phyloP scores from a whole-genome alignment of 2,113 vertebrate genomes.

The Tapirus terrestris region DNA sequence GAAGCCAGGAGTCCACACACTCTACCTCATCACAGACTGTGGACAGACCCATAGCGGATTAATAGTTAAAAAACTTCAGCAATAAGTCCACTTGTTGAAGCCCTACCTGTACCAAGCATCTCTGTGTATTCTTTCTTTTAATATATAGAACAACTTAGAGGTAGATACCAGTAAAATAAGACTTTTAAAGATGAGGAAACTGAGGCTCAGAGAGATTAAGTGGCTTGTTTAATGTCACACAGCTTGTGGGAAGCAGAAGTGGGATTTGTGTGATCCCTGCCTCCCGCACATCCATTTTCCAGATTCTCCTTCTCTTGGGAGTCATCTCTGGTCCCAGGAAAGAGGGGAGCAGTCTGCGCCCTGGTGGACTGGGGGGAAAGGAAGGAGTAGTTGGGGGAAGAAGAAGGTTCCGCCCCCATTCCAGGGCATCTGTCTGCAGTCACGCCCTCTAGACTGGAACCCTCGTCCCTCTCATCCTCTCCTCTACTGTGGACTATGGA shows the following conservation, averaged over 20 bases:
- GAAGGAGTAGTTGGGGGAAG: background rate
- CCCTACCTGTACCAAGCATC: background rate
- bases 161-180: background rate
- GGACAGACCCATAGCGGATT: background rate
- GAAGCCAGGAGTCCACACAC: background rate
- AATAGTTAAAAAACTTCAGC: background rate
- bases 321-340: background rate
- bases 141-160: background rate
- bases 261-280: background rate
- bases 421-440: background rate
- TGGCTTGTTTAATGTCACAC: background rate
- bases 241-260: background rate
- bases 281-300: fast-evolving
- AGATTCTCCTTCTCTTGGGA: background rate
- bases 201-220: background rate
- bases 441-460: background rate
- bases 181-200: background rate
- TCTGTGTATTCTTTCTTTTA: background rate
- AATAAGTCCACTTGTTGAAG: background rate
- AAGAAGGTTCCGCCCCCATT: background rate
- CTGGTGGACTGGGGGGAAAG: too few species aligned
- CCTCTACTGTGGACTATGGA: background rate
- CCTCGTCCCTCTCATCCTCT: background rate
- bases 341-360: background rate
- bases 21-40: background rate